A percentile compares a stretch with the other conserved stretches of the same genome.
Evolutionary conservation across 2,888 invertebrate species (phyloP).

Genomic region (Rhamphomyia laevipes): DNA sequence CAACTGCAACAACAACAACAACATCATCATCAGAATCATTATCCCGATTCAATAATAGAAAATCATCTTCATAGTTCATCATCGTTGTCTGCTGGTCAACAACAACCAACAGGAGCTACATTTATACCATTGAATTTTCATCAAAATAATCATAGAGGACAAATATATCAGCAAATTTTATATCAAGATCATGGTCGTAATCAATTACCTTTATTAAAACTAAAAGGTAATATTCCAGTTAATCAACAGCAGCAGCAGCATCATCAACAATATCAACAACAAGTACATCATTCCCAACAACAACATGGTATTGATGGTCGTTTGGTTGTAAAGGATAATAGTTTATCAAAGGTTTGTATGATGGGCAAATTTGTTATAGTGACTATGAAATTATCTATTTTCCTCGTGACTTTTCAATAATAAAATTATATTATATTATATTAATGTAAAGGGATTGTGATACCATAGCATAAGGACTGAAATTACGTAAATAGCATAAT

Average conservation of each 20-base stretch:
- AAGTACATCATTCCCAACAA: conserved; percentile 7
- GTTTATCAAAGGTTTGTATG: background rate
- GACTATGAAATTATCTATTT: no score
- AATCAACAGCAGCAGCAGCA: conserved; percentile 4
- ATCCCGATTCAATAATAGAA: background rate
- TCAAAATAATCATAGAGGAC: background rate
- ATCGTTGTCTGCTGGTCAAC: conserved; percentile 2
- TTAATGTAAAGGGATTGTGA: no score
- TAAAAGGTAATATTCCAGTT: background rate
- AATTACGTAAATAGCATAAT: no score
- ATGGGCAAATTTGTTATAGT: no score
- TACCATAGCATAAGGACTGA: no score
- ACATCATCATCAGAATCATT: conserved; percentile 11
- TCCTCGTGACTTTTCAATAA: no score
- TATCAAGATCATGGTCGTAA: background rate
- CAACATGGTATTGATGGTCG: conserved; percentile 12
- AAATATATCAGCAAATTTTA: background rate
- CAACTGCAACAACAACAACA: conserved; percentile 16
- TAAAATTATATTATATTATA: no score
- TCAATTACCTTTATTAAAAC: background rate
- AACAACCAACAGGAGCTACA: background rate
- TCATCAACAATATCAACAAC: conserved; percentile 9
- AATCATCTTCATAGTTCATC: conserved; percentile 8
- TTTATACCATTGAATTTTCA: background rate
- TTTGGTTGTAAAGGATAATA: background rate